Evolutionary conservation across 2,797 vertebrate species (phyloP).

Genomic region (Mus caroli): DNA sequence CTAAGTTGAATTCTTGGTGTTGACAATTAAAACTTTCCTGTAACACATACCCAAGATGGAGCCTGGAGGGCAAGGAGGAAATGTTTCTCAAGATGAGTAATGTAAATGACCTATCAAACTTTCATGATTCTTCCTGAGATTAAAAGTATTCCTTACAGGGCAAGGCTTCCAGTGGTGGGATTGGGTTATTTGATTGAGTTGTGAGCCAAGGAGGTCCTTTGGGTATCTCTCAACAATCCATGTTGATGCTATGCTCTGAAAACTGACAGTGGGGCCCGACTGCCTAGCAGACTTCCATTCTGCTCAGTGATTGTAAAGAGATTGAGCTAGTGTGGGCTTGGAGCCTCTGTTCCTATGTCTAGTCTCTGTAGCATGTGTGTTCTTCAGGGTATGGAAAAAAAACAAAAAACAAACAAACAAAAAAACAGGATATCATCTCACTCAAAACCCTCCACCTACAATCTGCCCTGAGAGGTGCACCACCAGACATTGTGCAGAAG

Average conservation of each 20-base stretch:
- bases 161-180: neutral
- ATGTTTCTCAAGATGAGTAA: conserved; percentile 53
- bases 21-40: conserved; percentile 17
- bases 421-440: too few species aligned
- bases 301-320: neutral
- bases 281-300: neutral
- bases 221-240: neutral
- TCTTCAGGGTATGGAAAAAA: neutral
- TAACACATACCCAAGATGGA: neutral
- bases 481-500: neutral
- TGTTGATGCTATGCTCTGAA: neutral
- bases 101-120: neutral
- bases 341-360: neutral
- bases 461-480: neutral
- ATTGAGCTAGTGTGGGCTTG: neutral
- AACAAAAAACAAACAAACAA: too few species aligned
- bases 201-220: too few species aligned
- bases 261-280: neutral
- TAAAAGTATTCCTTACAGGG: neutral
- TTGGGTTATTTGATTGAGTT: neutral
- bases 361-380: too few species aligned
- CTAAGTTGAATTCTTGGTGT: neutral
- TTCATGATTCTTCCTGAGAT: conserved; percentile 11
- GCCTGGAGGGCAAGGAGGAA: neutral
- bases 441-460: neutral